phyloP scores from a whole-genome alignment of 1,140 invertebrate genomes.

The Pseudomyrmex flavicornis region DNA sequence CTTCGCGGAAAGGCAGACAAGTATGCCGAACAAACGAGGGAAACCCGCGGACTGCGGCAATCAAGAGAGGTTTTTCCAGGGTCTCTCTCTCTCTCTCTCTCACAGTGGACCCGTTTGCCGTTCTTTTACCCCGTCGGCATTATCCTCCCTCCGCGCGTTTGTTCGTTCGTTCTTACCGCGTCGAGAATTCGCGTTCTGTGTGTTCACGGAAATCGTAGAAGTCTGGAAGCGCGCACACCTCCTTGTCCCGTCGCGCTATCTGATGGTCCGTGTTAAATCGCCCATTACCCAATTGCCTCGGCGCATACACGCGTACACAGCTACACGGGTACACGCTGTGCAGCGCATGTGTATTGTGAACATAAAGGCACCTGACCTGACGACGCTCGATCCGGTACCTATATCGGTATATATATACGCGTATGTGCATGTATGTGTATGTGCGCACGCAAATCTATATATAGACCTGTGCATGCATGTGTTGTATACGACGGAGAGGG shows the following conservation, averaged over 20 bases:
- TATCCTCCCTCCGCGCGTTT: slow-evolving; percentile 29
- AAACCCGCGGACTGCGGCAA: slow-evolving; percentile 63
- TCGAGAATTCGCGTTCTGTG: neutral
- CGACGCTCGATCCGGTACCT: neutral
- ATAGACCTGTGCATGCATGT: no score
- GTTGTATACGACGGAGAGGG: no score
- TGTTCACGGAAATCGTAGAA: slow-evolving; percentile 58
- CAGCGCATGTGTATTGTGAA: slow-evolving; percentile 20
- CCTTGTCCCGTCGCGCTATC: slow-evolving; percentile 75
- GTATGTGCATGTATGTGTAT: neutral
- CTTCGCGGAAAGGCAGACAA: slow-evolving; percentile 11
- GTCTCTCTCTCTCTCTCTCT: slow-evolving; percentile 5
- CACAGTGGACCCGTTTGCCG: slow-evolving; percentile 20
- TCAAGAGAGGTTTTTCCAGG: slow-evolving; percentile 74
- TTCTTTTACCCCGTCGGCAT: slow-evolving; percentile 21
- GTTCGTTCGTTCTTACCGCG: slow-evolving; percentile 54
- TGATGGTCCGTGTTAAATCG: slow-evolving; percentile 80
- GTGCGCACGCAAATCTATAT: neutral
- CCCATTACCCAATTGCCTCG: slow-evolving; percentile 77
- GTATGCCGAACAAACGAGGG: slow-evolving; percentile 61
- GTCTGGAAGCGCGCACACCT: slow-evolving; percentile 43
- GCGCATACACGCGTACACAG: slow-evolving; percentile 25
- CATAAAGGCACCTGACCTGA: slow-evolving; percentile 46
- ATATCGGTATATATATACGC: neutral
- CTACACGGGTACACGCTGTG: neutral